Evolutionary conservation across 2,888 invertebrate genomes (phyloP), one percentile per base, ranked within the genome.

Genomic region (Amphiduros pacificus): DNA sequence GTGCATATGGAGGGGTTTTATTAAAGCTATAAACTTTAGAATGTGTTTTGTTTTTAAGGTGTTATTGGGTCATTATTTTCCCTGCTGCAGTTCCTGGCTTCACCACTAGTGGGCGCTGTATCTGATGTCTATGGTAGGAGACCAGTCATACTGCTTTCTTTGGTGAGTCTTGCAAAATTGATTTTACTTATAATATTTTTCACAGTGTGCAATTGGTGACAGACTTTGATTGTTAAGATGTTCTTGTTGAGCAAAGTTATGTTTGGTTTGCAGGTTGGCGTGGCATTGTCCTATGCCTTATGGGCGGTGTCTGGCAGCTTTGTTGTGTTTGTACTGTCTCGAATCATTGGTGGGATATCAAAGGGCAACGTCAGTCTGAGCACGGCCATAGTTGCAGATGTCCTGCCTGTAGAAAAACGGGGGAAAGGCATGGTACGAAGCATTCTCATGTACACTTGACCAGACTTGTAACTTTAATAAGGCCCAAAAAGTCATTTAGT

Each of bases 361-460:
- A 97, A 98, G 85, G 97, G 96, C 27, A 99, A 98, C 83, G 91
- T 99, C 17, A 94, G 94, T 70, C 86, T 99, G 27, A 91, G 93
- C 63, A 94, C 95, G 88, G 95, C 98, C 1, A 89, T 98, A 60
- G 91, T 98, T 40, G 90, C 95, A 0, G 99, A 99, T 85, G 90
- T 93, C 9, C 92, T 93, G 1, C 88, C 90, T 63, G 86, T 89
- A 55, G 89, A 90, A 74, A 90, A 90, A n/a, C 87, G 97, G 74
- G 93, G 93, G 40, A 90, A 88, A 81, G 96, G 94, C 78, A 98
- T 98, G 98, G 94, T 93, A 85, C 63, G 73, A 53, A 32, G 31
- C 11, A 36, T 11, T 17, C 36, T 11, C 9, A 36, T 36, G 17
- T 36, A n/a, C n/a, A n/a, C n/a, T n/a, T n/a, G n/a, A n/a, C n/a